Conservation (phyloP, 2,797 vertebrate species). For the Chaenodraco wilsoni region DNA sequence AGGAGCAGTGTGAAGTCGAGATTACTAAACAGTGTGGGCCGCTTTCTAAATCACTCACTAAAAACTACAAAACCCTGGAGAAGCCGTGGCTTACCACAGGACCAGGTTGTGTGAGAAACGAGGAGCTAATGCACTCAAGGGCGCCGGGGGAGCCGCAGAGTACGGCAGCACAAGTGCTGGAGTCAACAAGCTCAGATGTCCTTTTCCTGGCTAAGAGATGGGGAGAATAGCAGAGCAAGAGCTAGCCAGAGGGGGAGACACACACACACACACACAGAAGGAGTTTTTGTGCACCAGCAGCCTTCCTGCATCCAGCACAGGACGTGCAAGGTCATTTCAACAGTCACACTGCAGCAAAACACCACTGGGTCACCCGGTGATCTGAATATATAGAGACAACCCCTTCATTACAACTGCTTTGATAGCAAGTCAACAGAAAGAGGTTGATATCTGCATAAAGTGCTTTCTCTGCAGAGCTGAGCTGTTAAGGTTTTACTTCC, state of each 20-base stretch:
- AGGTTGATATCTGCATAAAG: slow-evolving; percentile 5
- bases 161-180: slow-evolving; percentile 72
- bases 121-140: slow-evolving; percentile 79
- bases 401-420: slow-evolving; percentile 28
- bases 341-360: slow-evolving; percentile 64
- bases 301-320: slow-evolving; percentile 62
- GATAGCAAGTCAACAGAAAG: slow-evolving; percentile 38
- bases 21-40: slow-evolving; percentile 77
- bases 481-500: background rate
- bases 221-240: slow-evolving; percentile 63
- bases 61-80: slow-evolving; percentile 81
- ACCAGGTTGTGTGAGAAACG: slow-evolving; percentile 74
- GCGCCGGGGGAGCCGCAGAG: slow-evolving; percentile 68
- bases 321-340: slow-evolving; percentile 72
- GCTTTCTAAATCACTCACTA: slow-evolving; percentile 78
- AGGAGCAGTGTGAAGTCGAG: slow-evolving; percentile 74
- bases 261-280: slow-evolving; percentile 5
- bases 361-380: slow-evolving; percentile 52
- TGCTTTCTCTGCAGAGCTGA: slow-evolving; percentile 4
- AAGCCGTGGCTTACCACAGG: slow-evolving; percentile 81
- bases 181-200: slow-evolving; percentile 83
- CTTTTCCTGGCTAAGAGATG: slow-evolving; percentile 73
- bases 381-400: slow-evolving; percentile 45
- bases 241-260: slow-evolving; percentile 49
- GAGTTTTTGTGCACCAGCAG: slow-evolving; percentile 58